Percentiles rank a stretch among this genome's conserved stretches.
Evolutionary conservation across 2,888 invertebrate species (phyloP).

Genomic region (Conus canariensis): DNA sequence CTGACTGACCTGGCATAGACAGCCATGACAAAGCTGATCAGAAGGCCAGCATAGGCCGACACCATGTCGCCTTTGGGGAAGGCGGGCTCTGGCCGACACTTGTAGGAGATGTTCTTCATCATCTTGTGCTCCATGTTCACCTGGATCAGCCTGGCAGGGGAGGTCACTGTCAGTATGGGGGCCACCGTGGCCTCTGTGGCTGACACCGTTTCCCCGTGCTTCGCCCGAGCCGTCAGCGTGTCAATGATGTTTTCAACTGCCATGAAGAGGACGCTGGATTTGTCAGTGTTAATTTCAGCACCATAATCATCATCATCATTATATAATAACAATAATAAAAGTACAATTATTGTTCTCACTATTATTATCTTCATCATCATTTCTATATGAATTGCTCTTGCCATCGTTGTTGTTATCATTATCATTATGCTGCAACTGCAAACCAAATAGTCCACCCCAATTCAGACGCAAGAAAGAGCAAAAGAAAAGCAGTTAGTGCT

Average conservation of each 20-base stretch:
- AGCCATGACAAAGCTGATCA: conserved; percentile 78
- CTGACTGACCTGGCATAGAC: conserved; percentile 73
- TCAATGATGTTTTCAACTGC: conserved; percentile 50
- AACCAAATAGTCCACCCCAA: too few species aligned
- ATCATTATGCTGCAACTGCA: too few species aligned
- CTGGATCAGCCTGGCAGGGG: not conserved
- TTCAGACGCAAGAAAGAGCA: too few species aligned
- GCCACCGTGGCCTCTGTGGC: not conserved
- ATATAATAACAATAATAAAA: too few species aligned
- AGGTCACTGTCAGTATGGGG: not conserved
- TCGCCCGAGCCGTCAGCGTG: conserved; percentile 40
- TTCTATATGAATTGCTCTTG: too few species aligned
- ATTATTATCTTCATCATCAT: too few species aligned
- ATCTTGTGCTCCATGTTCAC: not conserved
- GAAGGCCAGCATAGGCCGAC: conserved; percentile 78
- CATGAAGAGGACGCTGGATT: not conserved
- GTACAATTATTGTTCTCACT: too few species aligned
- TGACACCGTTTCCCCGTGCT: not conserved
- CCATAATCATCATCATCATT: too few species aligned
- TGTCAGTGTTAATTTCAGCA: too few species aligned
- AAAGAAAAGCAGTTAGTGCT: too few species aligned
- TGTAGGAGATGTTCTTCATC: conserved; percentile 40
- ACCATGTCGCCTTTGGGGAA: conserved; percentile 74
- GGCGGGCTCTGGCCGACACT: conserved; percentile 67
- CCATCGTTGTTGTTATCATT: too few species aligned